Base-by-base conservation (phyloP, 2,797 vertebrate genomes). In the Neosalanx taihuensis region DNA sequence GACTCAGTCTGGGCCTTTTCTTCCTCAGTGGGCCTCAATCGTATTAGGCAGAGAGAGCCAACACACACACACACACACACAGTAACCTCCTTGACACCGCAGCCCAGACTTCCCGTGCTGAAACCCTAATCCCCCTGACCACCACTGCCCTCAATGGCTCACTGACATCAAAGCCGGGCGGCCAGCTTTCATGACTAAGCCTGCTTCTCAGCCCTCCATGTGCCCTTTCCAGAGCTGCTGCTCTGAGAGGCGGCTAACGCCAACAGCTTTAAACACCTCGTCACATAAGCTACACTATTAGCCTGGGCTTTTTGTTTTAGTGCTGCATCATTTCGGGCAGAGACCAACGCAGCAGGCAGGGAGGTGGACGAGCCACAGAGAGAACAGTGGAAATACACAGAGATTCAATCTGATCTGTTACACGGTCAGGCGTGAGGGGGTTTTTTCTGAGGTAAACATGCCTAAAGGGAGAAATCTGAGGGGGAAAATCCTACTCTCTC, bases 171-270 rank as follows among this genome's bases (percentile, higher is more conserved):
- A 84, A 89, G 78, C 72, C 78, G 2, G 83, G 76, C 4, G 20
- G 85, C 84, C 79, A 79, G 67, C 83, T 83, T 73, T 85, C 82
- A 74, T 87, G 83, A 83, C 84, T 62, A 70, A 83, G 84, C 67
- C 75, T 29, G 69, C 64, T 73, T 73, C 75, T 72, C 71, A 51
- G 75, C 64, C 76, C 82, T 76, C 77, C 79, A 74, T 71, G 35
- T 69, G 76, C 61, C 76, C 69, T 1, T 72, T 31, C 79, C 66
- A 74, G 67, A 79, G 62, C 6, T 63, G 64, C 65, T 69, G 67
- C 79, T 79, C 66, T 46, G 81, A 79, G 75, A 78, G 70, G 29
- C 51, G 65, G 71, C 71, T 72, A 35, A 66, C 0, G 37, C 9
- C 69, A 75, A 78, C 41, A 30, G 62, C 37, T 76, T 81, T 62